A percentile compares a stretch with the other conserved stretches of the same genome.
Conservation (phyloP, 2,113 vertebrate species). For the Myotis yumanensis region DNA sequence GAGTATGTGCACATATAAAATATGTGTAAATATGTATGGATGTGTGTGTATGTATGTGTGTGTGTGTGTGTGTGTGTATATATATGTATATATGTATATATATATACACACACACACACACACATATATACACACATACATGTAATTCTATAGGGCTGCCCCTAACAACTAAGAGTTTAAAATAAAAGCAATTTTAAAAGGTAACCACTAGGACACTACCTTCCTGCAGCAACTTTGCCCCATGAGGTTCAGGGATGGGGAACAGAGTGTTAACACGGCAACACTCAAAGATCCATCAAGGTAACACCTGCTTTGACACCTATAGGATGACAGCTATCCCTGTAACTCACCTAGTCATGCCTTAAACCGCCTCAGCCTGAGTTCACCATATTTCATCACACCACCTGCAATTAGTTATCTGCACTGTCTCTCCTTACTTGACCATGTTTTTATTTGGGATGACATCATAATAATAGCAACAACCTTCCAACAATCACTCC, state of each 20-base stretch:
- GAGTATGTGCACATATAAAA: not conserved
- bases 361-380: not conserved
- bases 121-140: too few species aligned
- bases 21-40: not conserved
- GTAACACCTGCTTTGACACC: not conserved
- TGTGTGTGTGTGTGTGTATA: too few species aligned
- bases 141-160: not conserved
- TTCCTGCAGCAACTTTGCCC: not conserved
- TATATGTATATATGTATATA: too few species aligned
- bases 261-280: not conserved
- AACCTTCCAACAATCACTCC: not conserved
- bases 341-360: not conserved
- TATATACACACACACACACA: too few species aligned
- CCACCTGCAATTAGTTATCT: not conserved
- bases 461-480: not conserved
- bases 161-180: not conserved
- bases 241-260: too few species aligned
- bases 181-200: constrained; percentile 24
- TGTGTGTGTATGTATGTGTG: not conserved
- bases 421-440: not conserved
- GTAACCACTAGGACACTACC: not conserved
- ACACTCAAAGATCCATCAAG: not conserved
- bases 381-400: not conserved
- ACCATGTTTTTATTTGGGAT: not conserved
- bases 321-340: not conserved